A percentile compares a stretch with the other conserved stretches of the same genome.
Conservation (phyloP, 2,888 invertebrate species). For the Tetrapedia diversipes region DNA sequence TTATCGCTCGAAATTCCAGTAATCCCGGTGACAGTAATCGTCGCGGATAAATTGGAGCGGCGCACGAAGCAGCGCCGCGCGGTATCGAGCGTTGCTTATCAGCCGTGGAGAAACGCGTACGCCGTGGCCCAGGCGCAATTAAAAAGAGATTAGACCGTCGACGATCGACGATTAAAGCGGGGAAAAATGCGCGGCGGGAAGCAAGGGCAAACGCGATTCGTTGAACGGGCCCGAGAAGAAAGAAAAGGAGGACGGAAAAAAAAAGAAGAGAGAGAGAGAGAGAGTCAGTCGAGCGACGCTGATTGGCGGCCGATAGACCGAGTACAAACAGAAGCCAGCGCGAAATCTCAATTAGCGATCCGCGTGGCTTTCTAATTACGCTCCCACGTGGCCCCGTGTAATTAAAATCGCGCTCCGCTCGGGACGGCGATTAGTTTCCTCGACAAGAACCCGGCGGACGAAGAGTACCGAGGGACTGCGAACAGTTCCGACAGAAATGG, state of each 20-base stretch:
- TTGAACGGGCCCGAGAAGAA: background rate
- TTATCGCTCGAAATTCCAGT: slow-evolving; percentile 50
- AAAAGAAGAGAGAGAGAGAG: background rate
- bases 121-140: slow-evolving; percentile 54
- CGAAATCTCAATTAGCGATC: slow-evolving; percentile 57
- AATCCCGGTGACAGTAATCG: slow-evolving; percentile 60
- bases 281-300: slow-evolving; percentile 14
- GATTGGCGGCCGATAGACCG: slow-evolving; percentile 52
- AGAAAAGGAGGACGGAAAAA: background rate
- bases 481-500: slow-evolving; percentile 7
- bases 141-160: slow-evolving; percentile 65
- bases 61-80: slow-evolving; percentile 43
- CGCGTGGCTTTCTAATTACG: slow-evolving; percentile 53
- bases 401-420: slow-evolving; percentile 46
- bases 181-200: slow-evolving; percentile 38
- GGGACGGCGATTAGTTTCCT: slow-evolving; percentile 38
- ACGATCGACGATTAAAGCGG: slow-evolving; percentile 54
- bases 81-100: slow-evolving; percentile 63
- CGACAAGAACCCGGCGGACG: slow-evolving; percentile 14
- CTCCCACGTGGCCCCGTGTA: slow-evolving; percentile 46
- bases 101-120: slow-evolving; percentile 31
- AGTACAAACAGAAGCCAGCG: slow-evolving; percentile 42
- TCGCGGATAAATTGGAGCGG: slow-evolving; percentile 53
- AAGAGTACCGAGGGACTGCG: background rate
- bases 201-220: slow-evolving; percentile 30